Evolutionary conservation across 2,113 vertebrate genomes (phyloP).

Genomic region (Tylochromis polylepis): DNA sequence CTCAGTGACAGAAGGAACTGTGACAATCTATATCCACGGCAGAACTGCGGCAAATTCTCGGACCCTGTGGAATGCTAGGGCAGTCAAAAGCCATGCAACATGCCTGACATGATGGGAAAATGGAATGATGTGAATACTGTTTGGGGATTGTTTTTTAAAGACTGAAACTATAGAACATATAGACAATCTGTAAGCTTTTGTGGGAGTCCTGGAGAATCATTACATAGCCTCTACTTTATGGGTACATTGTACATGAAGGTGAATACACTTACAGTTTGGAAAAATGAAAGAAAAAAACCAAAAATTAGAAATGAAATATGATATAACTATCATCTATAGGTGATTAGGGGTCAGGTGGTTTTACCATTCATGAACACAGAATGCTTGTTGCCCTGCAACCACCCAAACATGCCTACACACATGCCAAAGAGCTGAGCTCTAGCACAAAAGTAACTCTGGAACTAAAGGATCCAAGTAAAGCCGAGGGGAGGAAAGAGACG

Average conservation of each 20-base stretch:
- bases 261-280: background rate
- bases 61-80: background rate
- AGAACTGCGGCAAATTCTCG: background rate
- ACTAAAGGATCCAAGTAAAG: background rate
- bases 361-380: conserved; percentile 22
- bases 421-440: conserved; percentile 46
- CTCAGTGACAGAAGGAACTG: background rate
- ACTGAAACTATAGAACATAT: background rate
- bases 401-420: conserved; percentile 53
- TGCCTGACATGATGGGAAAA: background rate
- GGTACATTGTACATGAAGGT: background rate
- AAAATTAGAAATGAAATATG: background rate
- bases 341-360: conserved; percentile 3
- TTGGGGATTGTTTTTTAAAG: background rate
- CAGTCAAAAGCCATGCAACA: background rate
- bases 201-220: background rate
- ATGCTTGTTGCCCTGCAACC: conserved; percentile 47
- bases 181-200: background rate
- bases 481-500: background rate
- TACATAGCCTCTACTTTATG: background rate
- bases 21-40: background rate
- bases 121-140: background rate
- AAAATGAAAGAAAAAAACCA: background rate
- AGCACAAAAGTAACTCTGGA: background rate
- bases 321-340: background rate